phyloP scores from a whole-genome alignment of 2,797 vertebrate genomes.

The Aphelocoma californica region DNA sequence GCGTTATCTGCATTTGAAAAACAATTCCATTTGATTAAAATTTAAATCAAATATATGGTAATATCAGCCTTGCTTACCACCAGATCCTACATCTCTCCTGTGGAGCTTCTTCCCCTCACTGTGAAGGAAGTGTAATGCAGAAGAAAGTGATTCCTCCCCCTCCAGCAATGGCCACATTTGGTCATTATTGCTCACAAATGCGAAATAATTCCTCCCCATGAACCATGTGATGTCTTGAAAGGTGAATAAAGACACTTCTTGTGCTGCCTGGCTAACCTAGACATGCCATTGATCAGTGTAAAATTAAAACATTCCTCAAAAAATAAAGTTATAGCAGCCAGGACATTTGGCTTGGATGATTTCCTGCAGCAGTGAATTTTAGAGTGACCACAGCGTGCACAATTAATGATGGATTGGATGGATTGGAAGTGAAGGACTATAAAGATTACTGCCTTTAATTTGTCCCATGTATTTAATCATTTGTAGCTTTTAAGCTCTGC shows the following conservation, averaged over 20 bases:
- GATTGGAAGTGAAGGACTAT: background rate
- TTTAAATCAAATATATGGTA: slow-evolving; percentile 34
- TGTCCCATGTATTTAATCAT: background rate
- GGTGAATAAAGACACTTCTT: background rate
- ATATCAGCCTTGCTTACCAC: background rate
- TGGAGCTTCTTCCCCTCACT: background rate
- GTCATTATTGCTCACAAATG: background rate
- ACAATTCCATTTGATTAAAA: slow-evolving; percentile 20
- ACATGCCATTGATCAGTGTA: background rate
- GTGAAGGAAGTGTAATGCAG: background rate
- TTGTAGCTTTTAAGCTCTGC: background rate
- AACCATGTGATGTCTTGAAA: background rate
- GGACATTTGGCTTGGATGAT: background rate
- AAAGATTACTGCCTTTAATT: slow-evolving; percentile 9
- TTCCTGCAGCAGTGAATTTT: background rate
- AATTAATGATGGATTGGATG: background rate
- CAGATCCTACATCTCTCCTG: background rate
- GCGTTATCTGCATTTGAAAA: slow-evolving; percentile 31
- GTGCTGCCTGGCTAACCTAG: background rate
- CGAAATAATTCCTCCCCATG: background rate
- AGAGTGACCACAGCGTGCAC: background rate
- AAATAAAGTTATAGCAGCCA: background rate
- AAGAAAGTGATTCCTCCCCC: background rate
- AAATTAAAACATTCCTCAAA: background rate
- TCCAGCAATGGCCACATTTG: background rate